Evolutionary conservation across 2,888 invertebrate species (phyloP).

Genomic region (Tetranychus truncatus): DNA sequence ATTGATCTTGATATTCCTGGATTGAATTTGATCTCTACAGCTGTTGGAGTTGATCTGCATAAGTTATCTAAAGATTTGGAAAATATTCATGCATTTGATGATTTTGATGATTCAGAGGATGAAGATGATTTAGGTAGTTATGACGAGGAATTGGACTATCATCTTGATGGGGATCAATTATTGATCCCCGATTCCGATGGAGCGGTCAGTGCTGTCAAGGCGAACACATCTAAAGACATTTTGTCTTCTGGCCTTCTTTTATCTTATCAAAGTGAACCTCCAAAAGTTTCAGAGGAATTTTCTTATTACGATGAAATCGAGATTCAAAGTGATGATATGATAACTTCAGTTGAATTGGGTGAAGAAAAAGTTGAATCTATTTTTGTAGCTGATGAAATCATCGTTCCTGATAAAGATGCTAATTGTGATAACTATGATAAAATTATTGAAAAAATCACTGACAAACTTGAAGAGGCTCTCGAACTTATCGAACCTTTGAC

Average conservation of each 20-base stretch:
- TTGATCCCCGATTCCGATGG: background rate
- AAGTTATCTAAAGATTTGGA: conserved; percentile 28
- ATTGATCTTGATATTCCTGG: conserved; percentile 21
- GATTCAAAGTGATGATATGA: background rate
- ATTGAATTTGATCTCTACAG: conserved; percentile 22
- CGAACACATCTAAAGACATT: background rate
- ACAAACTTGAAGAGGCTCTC: background rate
- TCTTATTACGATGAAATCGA: background rate
- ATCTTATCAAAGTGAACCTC: background rate
- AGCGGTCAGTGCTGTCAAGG: background rate
- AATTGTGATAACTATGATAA: background rate
- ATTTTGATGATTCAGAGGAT: conserved; percentile 18
- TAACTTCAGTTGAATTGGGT: background rate
- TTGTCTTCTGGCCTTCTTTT: background rate
- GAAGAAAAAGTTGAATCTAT: background rate
- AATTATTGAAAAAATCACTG: background rate
- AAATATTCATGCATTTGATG: conserved; percentile 22
- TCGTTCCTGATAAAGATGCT: background rate
- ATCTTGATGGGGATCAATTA: background rate
- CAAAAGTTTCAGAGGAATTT: background rate
- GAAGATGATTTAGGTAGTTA: conserved; percentile 8
- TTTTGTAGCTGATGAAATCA: background rate
- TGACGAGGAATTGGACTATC: background rate
- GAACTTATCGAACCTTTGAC: background rate
- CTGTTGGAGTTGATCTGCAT: conserved; percentile 27